Base-by-base conservation (phyloP, 2,888 invertebrate genomes). In the Pterobdella sp. region DNA sequence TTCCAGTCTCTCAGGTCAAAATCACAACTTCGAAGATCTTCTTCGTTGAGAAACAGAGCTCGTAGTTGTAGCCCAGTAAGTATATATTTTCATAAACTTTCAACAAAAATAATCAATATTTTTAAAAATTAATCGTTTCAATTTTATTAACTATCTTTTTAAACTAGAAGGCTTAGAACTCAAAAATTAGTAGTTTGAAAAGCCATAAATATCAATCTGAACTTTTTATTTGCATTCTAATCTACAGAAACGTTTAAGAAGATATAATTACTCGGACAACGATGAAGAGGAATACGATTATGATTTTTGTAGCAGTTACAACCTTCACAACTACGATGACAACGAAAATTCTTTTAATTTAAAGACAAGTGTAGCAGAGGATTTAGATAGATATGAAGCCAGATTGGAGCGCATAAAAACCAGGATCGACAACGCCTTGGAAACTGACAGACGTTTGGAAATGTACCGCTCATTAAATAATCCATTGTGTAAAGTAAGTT, bases 391-490 rank as follows among this genome's bases (percentile, higher is more conserved):
- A 34, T 69, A 74, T 22, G 42, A 70, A 2, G n/a, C 73, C 22
- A 35, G 68, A 26, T 56, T 72, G 56, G 74, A 72, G n/a, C 68
- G 72, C 26, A 72, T 75, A 34, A 36, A 35, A 35, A 68, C 69
- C 26, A 34, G 74, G 1, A 72, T 75, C 29, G 75, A 75, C 36
- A 35, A 66, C 7, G 74, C 69, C 0, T 52, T 75, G 18, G 35
- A 42, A 26, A 52, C 73, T 34, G 74, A 74, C 68, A 68, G 74
- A 18, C 69, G 73, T 32, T 42, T 73, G 26, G 74, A 74, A 32
- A 31, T 73, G 7, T 69, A 56, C 60, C 4, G 60, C 4, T 56
- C 60, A 22, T n/a, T 56, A 7, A 56, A 22, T 14, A 18, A 22
- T 14, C 60, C 60, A 14, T 26, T 56, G 14, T 56, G 60, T 26